phyloP scores from a whole-genome alignment of 1,140 invertebrate species.

The Nylanderia fulva region DNA sequence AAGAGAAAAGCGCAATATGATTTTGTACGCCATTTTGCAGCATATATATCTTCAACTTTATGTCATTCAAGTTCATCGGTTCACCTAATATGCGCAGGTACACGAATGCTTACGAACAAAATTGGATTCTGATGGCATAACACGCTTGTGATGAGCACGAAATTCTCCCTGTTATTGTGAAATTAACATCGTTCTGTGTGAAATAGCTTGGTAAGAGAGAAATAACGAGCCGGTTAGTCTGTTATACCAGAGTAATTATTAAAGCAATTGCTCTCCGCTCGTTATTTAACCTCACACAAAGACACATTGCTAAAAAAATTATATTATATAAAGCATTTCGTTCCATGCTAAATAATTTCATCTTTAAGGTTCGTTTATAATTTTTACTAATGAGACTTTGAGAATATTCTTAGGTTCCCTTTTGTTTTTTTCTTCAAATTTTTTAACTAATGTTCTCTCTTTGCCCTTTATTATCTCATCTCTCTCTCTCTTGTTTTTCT shows the following conservation, averaged over 20 bases:
- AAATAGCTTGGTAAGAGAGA: constrained; percentile 6
- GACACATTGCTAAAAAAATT: background rate
- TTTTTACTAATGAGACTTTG: background rate
- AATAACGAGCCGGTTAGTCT: constrained; percentile 16
- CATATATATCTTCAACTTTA: background rate
- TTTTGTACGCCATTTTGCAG: background rate
- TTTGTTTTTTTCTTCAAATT: background rate
- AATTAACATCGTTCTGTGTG: constrained; percentile 36
- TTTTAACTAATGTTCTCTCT: too few relatives aligned
- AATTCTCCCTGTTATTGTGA: constrained; percentile 27
- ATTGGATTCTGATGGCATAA: constrained; percentile 43
- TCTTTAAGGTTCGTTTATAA: background rate
- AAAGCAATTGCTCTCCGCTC: background rate
- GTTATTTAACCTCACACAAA: background rate
- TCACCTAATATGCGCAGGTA: too few relatives aligned
- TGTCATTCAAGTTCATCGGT: background rate
- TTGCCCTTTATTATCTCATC: too few relatives aligned
- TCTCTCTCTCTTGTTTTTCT: background rate
- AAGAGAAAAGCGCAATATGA: background rate
- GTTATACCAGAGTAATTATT: constrained; percentile 17
- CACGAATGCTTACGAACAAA: background rate
- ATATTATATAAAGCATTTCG: background rate
- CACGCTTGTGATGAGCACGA: constrained; percentile 18
- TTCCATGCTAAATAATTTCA: background rate
- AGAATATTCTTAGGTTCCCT: background rate